phyloP scores from a whole-genome alignment of 2,888 invertebrate species.

The Amitus sp. region DNA sequence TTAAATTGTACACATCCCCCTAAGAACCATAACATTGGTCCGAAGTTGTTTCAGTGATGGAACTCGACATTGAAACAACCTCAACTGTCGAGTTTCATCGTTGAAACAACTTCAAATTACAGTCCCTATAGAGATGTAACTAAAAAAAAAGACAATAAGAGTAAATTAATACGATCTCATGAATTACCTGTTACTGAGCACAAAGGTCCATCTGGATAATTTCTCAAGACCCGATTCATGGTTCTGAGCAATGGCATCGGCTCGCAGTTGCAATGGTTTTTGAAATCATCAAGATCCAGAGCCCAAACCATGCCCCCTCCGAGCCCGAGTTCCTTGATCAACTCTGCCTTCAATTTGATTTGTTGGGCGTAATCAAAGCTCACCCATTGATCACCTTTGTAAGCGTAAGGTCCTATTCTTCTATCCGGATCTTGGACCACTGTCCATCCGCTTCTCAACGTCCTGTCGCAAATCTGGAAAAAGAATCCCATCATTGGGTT shows the following conservation, averaged over 20 bases:
- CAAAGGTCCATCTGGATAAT: constrained; percentile 73
- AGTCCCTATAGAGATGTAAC: too few species aligned
- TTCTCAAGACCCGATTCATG: constrained; percentile 82
- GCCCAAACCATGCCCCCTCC: constrained; percentile 94
- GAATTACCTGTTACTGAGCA: constrained; percentile 69
- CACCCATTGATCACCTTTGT: constrained; percentile 88
- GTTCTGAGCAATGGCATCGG: constrained; percentile 82
- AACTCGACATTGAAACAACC: too few species aligned
- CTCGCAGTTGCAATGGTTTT: constrained; percentile 83
- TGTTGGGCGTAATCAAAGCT: constrained; percentile 90
- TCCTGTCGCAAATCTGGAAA: constrained; percentile 80
- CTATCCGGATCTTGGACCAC: constrained; percentile 82
- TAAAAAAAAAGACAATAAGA: too few species aligned
- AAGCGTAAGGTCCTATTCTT: constrained; percentile 89
- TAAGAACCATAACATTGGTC: too few species aligned
- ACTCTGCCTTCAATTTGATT: constrained; percentile 85
- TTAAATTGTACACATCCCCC: too few species aligned
- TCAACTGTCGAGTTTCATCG: too few species aligned
- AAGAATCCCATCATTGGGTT: too few species aligned
- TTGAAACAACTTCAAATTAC: too few species aligned
- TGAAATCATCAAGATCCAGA: constrained; percentile 87
- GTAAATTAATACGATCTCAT: too few species aligned
- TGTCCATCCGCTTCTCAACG: constrained; percentile 80
- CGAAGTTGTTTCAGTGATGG: too few species aligned
- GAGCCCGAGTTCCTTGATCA: constrained; percentile 80